phyloP scores from a whole-genome alignment of 2,797 vertebrate species.

The Gallinago solitaria region DNA sequence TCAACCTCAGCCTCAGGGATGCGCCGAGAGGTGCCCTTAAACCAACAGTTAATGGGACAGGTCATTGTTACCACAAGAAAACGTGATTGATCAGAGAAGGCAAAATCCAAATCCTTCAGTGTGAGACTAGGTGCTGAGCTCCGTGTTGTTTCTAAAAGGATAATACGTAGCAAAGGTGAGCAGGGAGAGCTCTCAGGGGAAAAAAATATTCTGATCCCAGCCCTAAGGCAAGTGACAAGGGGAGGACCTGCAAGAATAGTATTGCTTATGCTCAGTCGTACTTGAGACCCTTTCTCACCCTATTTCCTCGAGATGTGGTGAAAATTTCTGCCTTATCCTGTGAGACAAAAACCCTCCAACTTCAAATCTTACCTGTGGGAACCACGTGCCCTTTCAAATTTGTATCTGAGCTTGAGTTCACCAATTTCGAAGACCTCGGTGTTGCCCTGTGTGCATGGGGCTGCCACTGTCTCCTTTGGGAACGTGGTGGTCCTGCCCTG shows the following conservation, averaged over 20 bases:
- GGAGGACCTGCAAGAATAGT: background rate
- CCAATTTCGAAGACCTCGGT: accelerated
- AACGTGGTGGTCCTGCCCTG: background rate
- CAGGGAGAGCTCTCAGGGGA: background rate
- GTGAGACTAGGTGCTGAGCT: background rate
- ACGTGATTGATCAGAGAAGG: background rate
- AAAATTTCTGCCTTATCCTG: background rate
- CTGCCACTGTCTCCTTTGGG: background rate
- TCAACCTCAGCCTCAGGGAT: background rate
- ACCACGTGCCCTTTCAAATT: background rate
- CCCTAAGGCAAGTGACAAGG: background rate
- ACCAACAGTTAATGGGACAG: background rate
- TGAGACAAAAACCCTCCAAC: background rate
- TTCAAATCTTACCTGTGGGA: background rate
- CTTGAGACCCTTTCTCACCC: background rate
- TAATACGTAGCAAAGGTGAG: background rate
- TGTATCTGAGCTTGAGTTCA: background rate
- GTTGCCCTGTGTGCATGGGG: accelerated
- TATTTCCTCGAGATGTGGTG: background rate
- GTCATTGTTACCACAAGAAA: background rate
- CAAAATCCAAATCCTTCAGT: background rate
- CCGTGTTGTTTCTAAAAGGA: background rate
- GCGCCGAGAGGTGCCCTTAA: background rate
- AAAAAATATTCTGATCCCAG: background rate
- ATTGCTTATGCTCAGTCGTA: background rate